phyloP scores from a whole-genome alignment of 2,797 vertebrate species.

The Pseudocheirus occidentalis region DNA sequence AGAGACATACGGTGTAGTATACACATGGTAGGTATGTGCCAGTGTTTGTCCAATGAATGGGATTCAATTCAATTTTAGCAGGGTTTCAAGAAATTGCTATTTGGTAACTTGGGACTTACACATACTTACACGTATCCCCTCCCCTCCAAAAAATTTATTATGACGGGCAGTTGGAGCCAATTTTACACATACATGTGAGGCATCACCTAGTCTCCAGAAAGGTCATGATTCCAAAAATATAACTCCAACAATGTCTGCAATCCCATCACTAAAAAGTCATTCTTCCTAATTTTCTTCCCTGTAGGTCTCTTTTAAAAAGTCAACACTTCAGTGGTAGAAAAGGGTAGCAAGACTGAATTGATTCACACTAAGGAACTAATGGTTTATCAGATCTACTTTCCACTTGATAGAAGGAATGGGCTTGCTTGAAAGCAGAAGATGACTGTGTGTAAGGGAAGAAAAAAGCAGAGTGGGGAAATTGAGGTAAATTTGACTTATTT shows the following conservation, averaged over 20 bases:
- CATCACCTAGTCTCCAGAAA: background rate
- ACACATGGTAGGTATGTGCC: background rate
- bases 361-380: background rate
- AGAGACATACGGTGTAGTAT: background rate
- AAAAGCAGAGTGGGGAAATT: background rate
- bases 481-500: constrained; percentile 10
- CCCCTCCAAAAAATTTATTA: background rate
- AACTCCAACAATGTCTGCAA: background rate
- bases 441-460: background rate
- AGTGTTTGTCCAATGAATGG: constrained; percentile 46
- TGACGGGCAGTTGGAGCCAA: background rate
- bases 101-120: constrained; percentile 9
- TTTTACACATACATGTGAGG: background rate
- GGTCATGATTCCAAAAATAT: background rate
- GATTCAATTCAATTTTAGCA: constrained; percentile 35
- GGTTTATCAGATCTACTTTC: background rate
- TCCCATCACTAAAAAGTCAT: background rate
- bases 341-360: constrained; percentile 1
- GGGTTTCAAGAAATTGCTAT: constrained; percentile 47
- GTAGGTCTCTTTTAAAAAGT: background rate
- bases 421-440: background rate
- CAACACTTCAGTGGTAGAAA: constrained; percentile 6
- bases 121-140: constrained; percentile 27
- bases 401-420: constrained; percentile 1
- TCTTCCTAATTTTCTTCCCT: background rate